These are phyloP conservation scores for Esox masquinongy DNA, from an alignment of 2,797 vertebrate species.

Conservation along the genomic window DNA sequence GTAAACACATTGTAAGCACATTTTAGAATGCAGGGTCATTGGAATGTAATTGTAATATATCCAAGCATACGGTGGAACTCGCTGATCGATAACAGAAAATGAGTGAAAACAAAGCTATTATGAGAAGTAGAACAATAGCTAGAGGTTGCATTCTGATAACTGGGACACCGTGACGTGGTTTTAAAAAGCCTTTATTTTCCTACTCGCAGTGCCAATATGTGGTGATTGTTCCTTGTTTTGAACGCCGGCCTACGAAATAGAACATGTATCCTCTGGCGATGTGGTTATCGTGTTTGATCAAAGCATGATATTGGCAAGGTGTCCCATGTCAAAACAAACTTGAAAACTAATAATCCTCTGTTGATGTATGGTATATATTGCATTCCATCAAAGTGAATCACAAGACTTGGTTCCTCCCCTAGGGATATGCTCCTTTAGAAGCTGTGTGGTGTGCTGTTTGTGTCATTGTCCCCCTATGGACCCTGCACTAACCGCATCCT, in stretches of 20 bases:
- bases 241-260: constrained; percentile 30
- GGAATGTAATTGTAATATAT: constrained; percentile 6
- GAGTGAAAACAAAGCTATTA: constrained; percentile 33
- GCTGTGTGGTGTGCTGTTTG: constrained; percentile 34
- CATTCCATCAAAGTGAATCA: constrained; percentile 25
- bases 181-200: constrained; percentile 6
- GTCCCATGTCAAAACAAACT: constrained; percentile 49
- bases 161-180: constrained; percentile 29
- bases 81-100: constrained; percentile 26
- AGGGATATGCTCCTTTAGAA: constrained; percentile 16
- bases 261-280: constrained; percentile 29
- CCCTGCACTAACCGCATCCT: constrained; percentile 38
- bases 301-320: constrained; percentile 26
- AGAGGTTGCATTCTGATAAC: constrained; percentile 13
- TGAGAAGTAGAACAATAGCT: constrained; percentile 5
- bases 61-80: constrained; percentile 6
- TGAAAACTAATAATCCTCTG: constrained; percentile 41
- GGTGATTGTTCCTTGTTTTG: constrained; percentile 40
- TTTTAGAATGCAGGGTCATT: constrained; percentile 26
- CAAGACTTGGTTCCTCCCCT: constrained; percentile 12
- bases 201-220: constrained; percentile 14
- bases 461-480: constrained; percentile 24
- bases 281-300: constrained; percentile 50
- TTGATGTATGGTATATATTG: constrained; percentile 22
- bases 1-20: constrained; percentile 55